Conservation (phyloP, 23 tunicate species). For the Phallusia fumigata region DNA sequence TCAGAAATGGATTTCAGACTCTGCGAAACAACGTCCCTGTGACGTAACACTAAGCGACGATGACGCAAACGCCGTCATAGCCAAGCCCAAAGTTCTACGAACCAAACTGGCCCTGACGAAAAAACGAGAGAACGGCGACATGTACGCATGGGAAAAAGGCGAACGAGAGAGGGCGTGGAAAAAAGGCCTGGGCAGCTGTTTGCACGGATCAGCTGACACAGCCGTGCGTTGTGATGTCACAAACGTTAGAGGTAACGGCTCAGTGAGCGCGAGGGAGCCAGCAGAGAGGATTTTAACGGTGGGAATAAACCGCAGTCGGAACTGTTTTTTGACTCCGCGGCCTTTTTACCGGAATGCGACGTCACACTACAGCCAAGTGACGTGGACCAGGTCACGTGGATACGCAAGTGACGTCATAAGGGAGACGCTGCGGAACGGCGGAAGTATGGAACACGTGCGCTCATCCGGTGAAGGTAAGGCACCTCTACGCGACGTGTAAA, state of each 20-base stretch:
- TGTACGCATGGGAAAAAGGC: background rate
- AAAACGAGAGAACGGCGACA: background rate
- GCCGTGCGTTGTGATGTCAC: background rate
- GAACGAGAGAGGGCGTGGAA: background rate
- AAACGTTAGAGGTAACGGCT: slow-evolving; percentile 4
- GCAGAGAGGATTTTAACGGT: background rate
- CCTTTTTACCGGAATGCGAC: background rate
- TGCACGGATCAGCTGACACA: background rate
- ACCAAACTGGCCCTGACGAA: background rate
- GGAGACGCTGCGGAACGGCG: background rate
- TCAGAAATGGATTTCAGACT: background rate
- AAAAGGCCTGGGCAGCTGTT: background rate
- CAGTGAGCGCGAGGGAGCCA: background rate
- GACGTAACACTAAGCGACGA: background rate
- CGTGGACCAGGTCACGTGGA: background rate
- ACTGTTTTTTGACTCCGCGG: slow-evolving; percentile 41
- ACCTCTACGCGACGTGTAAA: too few relatives aligned
- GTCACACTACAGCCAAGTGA: background rate
- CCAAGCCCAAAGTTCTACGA: background rate
- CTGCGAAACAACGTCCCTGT: background rate
- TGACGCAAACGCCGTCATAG: background rate
- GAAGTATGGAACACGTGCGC: background rate
- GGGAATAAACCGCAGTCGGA: slow-evolving; percentile 20
- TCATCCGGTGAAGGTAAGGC: background rate
- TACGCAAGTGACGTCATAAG: background rate